Conservation (phyloP, 2,888 invertebrate species). For the Leucophenga montana region DNA sequence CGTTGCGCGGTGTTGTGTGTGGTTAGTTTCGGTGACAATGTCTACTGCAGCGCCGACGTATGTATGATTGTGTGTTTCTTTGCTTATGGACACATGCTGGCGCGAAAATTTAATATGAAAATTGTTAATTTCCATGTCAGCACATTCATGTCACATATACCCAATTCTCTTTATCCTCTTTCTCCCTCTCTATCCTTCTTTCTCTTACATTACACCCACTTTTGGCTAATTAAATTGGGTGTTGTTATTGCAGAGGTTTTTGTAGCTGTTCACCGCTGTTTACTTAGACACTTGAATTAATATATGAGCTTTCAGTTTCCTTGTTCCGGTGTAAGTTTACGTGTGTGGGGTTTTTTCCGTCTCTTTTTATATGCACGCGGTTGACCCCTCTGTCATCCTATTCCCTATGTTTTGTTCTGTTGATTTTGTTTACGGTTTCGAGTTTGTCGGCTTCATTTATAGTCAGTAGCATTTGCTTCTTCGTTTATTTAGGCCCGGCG, state of each 20-base stretch:
- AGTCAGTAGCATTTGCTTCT: slow-evolving; percentile 28
- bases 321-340: slow-evolving; percentile 23
- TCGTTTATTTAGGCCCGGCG: slow-evolving; percentile 32
- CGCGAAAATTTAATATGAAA: slow-evolving; percentile 19
- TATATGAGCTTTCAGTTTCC: slow-evolving; percentile 30
- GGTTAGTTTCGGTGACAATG: slow-evolving; percentile 3
- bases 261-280: slow-evolving; percentile 31
- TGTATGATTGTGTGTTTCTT: neutral
- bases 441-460: slow-evolving; percentile 34
- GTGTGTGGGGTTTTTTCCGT: slow-evolving; percentile 29
- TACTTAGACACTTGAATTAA: slow-evolving; percentile 46
- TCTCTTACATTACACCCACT: neutral
- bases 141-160: neutral
- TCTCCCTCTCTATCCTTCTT: neutral
- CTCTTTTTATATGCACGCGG: slow-evolving; percentile 28
- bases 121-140: slow-evolving; percentile 12
- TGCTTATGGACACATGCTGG: slow-evolving; percentile 1
- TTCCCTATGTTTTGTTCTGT: neutral
- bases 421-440: slow-evolving; percentile 41
- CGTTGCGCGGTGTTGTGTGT: neutral
- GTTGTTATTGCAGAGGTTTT: slow-evolving; percentile 3
- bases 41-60: neutral
- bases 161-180: neutral
- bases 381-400: neutral
- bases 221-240: slow-evolving; percentile 39